These are phyloP conservation scores for Phrynosoma blainvillii DNA, from an alignment of 2,113 vertebrate species.

Conservation along the genomic window DNA sequence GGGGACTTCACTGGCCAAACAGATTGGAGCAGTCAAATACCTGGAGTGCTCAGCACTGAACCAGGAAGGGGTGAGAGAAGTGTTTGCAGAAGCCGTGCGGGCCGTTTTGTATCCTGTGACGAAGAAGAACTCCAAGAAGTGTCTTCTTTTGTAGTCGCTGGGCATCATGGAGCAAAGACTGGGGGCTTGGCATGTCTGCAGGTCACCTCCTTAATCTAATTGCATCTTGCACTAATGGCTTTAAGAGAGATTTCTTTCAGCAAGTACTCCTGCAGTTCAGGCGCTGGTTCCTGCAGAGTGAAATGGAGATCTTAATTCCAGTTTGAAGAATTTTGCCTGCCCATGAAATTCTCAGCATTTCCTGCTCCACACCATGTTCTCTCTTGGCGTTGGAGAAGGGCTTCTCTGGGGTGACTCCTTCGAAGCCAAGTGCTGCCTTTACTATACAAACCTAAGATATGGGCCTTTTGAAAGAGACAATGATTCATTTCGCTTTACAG, in stretches of 20 bases:
- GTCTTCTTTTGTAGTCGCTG: slow-evolving; percentile 85
- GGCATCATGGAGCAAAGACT: slow-evolving; percentile 21
- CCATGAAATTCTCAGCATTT: slow-evolving; percentile 41
- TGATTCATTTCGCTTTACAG: slow-evolving; percentile 41
- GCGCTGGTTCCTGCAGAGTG: slow-evolving; percentile 63
- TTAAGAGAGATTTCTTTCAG: slow-evolving; percentile 61
- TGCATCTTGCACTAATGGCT: slow-evolving; percentile 74
- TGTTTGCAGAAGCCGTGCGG: slow-evolving; percentile 90
- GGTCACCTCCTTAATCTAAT: slow-evolving; percentile 59
- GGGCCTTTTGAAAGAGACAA: slow-evolving; percentile 51
- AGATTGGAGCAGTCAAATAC: slow-evolving; percentile 93
- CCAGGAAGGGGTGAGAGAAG: slow-evolving; percentile 89
- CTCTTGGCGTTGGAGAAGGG: slow-evolving; percentile 26
- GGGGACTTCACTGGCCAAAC: slow-evolving; percentile 88
- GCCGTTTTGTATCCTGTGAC: slow-evolving; percentile 90
- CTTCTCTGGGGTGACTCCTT: slow-evolving; percentile 8
- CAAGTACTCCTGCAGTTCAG: slow-evolving; percentile 53
- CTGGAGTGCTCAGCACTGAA: slow-evolving; percentile 91
- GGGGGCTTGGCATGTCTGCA: slow-evolving; percentile 41
- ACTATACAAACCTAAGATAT: slow-evolving; percentile 39
- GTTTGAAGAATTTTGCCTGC: slow-evolving; percentile 47
- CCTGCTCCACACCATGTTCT: slow-evolving; percentile 30
- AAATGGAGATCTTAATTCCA: slow-evolving; percentile 39
- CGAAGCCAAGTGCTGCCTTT: slow-evolving; percentile 37
- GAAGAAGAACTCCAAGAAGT: slow-evolving; percentile 91